Evolutionary conservation across 2,113 vertebrate species (phyloP), one percentile per base, ranked within the genome.

Genomic region (Tauraco erythrolophus): DNA sequence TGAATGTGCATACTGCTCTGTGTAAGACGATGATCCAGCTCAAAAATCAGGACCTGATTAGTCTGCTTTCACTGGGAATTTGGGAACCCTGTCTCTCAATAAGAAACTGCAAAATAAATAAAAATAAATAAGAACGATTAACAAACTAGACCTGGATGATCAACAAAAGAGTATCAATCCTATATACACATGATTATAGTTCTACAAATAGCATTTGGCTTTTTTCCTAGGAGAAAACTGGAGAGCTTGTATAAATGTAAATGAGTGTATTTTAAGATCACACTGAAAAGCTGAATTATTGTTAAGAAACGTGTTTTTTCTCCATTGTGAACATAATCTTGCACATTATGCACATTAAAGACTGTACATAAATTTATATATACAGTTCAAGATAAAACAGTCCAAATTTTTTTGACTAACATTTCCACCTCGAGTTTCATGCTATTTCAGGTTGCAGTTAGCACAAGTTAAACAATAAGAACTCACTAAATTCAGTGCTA

Each of bases 381-480:
- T 13, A 35, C 4, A 68, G 28, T 54, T 62, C 41, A 56, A 58
- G n/a, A 58, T 9, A 76, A 94, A 90, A 25, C 17, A 64, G 11
- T 28, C 18, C 1, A 1, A 16, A 30, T 45, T 69, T 71, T 76
- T 88, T 65, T 66, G 9, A 71, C 23, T 69, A 69, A 57, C 19
- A 92, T n/a, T 87, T 14, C 51, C 27, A 85, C 7, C 14, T 84
- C 15, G 21, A 65, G 48, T 39, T 94, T 80, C 90, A 25, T 56
- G 11, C 61, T 92, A 72, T 71, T 90, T 75, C 30, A 83, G 30
- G 74, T 31, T 83, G 53, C 0, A 3, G 30, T 74, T 94, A 80
- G 72, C 61, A 68, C 33, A 88, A 65, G 54, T 77, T 70, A 95
- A 96, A 94, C 76, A 86, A 15, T 37, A 93, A 66, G 68, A 95